Base-by-base conservation (phyloP, 35 echinoderm and acorn worm species). In the Acanthaster planci region DNA sequence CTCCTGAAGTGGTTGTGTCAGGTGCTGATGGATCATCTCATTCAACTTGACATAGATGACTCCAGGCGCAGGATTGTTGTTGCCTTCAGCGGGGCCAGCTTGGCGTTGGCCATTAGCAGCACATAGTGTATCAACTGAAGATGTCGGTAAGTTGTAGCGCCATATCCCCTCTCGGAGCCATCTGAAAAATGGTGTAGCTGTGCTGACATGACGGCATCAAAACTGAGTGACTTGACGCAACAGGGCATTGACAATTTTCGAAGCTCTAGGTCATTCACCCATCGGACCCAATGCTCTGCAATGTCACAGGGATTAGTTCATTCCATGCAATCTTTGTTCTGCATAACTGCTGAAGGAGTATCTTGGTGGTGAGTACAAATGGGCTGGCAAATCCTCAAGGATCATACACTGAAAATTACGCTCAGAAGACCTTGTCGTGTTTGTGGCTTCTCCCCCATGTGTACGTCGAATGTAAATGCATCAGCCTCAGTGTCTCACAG, bases 121-220 rank as follows among this genome's bases (percentile, higher is more conserved):
- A 51, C 8, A 35, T 39, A 84, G 14, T 85, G 39, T 8, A 21
- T 8, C n/a, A 81, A 18, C 15, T 21, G 27, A 1, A 77, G 47
- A 38, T 78, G 67, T 19, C 90, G 10, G 55, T 91, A 95, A 2
- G 40, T 39, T 7, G 55, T 76, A 1, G 86, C 76, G 14, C 86
- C 86, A 75, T 93, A 93, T 17, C 60, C 92, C 38, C 40, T 82
- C 37, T 86, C 83, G 0, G 76, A 90, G 12, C 87, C 78, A 76
- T 94, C 87, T 7, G 47, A 85, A 31, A 94, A 94, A 32, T 84
- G 55, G 26, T 85, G 84, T 26, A 85, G 47, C 39, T 85, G 36
- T 19, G 18, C 36, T 17, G 32, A 26, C 0, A 4, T 82, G 27
- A 80, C 76, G 60, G 39, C n/a, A 26, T 77, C 85, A 83, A 76